These are phyloP conservation scores for Onychostoma macrolepis DNA, from an alignment of 2,113 vertebrate species.

Conservation along the genomic window DNA sequence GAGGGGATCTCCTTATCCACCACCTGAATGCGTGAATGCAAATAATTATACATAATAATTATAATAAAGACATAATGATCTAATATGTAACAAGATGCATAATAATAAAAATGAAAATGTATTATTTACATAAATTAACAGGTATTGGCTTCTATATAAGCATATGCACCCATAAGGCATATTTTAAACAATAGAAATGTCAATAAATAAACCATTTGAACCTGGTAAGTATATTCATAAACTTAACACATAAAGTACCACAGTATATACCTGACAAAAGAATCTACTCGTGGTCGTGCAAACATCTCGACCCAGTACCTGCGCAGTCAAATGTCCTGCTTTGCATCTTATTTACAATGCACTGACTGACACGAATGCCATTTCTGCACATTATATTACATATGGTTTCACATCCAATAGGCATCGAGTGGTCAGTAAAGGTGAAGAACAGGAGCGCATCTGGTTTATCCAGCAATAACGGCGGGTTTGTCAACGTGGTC, in stretches of 20 bases:
- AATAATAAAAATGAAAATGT: background rate
- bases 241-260: background rate
- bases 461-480: background rate
- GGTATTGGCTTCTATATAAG: background rate
- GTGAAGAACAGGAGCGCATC: background rate
- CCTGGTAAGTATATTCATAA: background rate
- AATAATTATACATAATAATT: background rate
- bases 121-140: background rate
- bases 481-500: background rate
- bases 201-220: background rate
- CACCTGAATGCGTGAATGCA: no score
- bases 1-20: no score
- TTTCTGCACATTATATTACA: background rate
- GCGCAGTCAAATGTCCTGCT: background rate
- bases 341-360: slow-evolving; percentile 24
- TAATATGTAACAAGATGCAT: background rate
- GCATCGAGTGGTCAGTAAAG: background rate
- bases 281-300: background rate
- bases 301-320: background rate
- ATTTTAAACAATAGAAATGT: background rate
- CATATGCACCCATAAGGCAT: background rate
- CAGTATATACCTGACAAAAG: background rate
- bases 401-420: background rate
- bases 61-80: background rate
- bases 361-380: background rate